Conservation (phyloP, 2,797 vertebrate species). For the Semotilus atromaculatus region DNA sequence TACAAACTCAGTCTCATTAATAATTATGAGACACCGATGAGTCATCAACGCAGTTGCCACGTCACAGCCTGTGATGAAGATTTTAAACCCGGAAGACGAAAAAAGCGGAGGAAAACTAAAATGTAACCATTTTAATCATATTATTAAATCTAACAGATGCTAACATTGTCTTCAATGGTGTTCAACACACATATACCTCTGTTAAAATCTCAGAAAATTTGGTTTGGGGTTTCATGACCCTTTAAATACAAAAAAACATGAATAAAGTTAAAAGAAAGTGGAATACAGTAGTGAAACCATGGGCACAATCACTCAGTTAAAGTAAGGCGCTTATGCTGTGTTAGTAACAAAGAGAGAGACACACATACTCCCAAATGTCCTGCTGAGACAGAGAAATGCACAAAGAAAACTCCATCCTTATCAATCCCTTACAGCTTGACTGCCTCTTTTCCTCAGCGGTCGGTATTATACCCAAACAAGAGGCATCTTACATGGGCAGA, state of each 20-base stretch:
- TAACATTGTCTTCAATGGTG: no score
- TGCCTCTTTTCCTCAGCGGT: slow-evolving; percentile 60
- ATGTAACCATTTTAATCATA: no score
- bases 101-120: no score
- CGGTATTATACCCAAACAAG: slow-evolving; percentile 55
- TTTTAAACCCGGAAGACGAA: no score
- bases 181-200: no score
- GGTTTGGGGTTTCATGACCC: no score
- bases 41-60: no score
- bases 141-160: no score
- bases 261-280: not conserved
- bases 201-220: no score
- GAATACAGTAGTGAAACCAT: not conserved
- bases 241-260: not conserved
- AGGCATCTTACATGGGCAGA: slow-evolving; percentile 56
- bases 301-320: not conserved
- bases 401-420: slow-evolving; percentile 67
- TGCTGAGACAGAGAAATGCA: slow-evolving; percentile 64
- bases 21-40: no score
- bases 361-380: slow-evolving; percentile 61
- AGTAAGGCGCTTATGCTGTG: slow-evolving; percentile 13
- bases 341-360: slow-evolving; percentile 58
- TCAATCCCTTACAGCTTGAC: slow-evolving; percentile 73
- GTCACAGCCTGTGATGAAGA: no score
- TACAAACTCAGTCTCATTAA: no score